Conservation (phyloP, 2,797 vertebrate genomes). For the Harpagifer antarcticus region DNA sequence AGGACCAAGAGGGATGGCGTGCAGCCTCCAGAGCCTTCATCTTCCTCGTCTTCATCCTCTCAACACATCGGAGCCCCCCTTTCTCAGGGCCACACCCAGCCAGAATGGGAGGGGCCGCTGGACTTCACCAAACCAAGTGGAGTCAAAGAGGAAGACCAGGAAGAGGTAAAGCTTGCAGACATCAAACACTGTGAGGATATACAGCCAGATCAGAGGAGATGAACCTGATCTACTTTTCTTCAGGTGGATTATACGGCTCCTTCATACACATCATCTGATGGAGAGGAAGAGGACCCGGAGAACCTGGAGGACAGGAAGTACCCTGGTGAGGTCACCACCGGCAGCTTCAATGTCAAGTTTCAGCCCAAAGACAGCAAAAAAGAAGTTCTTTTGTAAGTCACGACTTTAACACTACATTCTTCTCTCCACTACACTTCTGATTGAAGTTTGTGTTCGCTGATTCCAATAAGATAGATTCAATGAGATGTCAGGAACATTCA, state of each 20-base stretch:
- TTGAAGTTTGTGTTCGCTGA: neutral
- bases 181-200: neutral
- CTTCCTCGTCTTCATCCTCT: slow-evolving; percentile 83
- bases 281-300: slow-evolving; percentile 95
- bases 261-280: slow-evolving; percentile 96
- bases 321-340: slow-evolving; percentile 95
- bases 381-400: slow-evolving; percentile 95
- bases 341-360: slow-evolving; percentile 96
- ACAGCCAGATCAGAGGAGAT: no score
- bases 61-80: slow-evolving; percentile 83
- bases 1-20: slow-evolving; percentile 91
- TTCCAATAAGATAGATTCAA: neutral
- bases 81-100: slow-evolving; percentile 90
- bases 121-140: slow-evolving; percentile 96
- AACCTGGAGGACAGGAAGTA: slow-evolving; percentile 94
- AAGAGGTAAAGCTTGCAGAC: slow-evolving; percentile 85
- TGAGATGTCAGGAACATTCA: neutral
- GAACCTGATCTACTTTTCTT: neutral
- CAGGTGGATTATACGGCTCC: slow-evolving; percentile 92
- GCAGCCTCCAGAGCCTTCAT: slow-evolving; percentile 88
- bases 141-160: slow-evolving; percentile 91
- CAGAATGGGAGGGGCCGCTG: slow-evolving; percentile 95
- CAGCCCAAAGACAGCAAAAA: slow-evolving; percentile 98
- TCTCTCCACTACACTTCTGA: neutral
- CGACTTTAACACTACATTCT: neutral